Conservation (phyloP, 2,113 vertebrate species). For the Lonchura striata region DNA sequence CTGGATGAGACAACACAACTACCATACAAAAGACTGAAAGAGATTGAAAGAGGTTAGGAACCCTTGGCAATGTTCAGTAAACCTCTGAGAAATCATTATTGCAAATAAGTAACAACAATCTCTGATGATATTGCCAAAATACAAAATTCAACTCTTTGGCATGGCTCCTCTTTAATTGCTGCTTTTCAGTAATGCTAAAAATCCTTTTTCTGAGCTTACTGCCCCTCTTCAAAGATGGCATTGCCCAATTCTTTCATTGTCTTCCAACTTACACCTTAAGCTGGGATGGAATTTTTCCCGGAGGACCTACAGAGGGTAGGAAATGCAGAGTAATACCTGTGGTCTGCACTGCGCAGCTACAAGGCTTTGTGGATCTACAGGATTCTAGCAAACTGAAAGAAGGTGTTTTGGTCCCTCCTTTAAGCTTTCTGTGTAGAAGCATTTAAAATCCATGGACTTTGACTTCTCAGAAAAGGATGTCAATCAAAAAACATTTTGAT, state of each 20-base stretch:
- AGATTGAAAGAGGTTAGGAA: background rate
- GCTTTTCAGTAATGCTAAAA: background rate
- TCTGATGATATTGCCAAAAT: background rate
- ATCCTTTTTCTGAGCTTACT: background rate
- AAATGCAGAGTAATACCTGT: background rate
- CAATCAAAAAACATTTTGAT: background rate
- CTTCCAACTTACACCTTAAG: background rate
- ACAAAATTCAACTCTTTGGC: background rate
- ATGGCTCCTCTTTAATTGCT: background rate
- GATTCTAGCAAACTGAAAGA: background rate
- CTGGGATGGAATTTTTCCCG: background rate
- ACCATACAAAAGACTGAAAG: background rate
- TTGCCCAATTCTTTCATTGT: background rate
- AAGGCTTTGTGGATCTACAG: background rate
- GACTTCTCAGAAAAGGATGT: background rate
- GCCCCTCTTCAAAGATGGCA: accelerated
- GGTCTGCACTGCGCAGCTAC: accelerated
- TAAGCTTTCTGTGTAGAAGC: background rate
- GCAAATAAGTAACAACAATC: background rate
- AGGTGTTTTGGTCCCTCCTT: background rate
- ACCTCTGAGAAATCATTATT: background rate
- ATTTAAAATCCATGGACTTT: background rate
- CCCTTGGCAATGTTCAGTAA: background rate
- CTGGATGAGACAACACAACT: background rate
- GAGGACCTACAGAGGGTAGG: background rate